A percentile compares a stretch with the other conserved stretches of the same genome.
phyloP scores from a whole-genome alignment of 1,140 invertebrate species.

The Solenopsis invicta region DNA sequence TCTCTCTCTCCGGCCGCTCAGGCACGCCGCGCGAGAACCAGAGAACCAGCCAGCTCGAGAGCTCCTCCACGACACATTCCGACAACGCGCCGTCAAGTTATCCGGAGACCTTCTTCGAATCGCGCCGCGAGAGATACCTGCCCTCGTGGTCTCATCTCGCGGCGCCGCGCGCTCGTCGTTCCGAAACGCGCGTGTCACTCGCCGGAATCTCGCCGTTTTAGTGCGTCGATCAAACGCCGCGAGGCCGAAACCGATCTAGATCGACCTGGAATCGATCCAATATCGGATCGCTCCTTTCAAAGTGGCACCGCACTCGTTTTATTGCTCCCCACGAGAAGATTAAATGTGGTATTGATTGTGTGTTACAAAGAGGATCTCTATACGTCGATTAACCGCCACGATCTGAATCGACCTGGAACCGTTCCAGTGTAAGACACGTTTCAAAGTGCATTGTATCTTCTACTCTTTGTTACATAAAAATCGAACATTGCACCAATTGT shows the following conservation, averaged over 20 bases:
- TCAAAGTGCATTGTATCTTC: neutral
- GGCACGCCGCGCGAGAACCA: slow-evolving; percentile 34
- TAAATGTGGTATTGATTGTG: neutral
- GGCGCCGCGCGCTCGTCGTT: neutral
- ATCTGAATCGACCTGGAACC: slow-evolving; percentile 17
- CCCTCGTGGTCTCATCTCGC: neutral
- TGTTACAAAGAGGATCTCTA: neutral
- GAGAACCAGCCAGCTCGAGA: slow-evolving; percentile 37
- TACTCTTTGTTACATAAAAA: neutral
- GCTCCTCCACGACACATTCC: slow-evolving; percentile 53
- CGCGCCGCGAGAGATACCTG: slow-evolving; percentile 34
- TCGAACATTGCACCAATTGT: neutral
- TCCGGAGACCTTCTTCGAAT: slow-evolving; percentile 24
- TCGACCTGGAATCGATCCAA: slow-evolving; percentile 39
- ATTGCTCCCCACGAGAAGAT: neutral
- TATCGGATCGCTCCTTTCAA: neutral
- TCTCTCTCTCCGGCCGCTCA: slow-evolving; percentile 33
- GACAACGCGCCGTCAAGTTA: slow-evolving; percentile 20
- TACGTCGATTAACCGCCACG: slow-evolving; percentile 17
- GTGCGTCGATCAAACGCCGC: slow-evolving; percentile 4
- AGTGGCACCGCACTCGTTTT: slow-evolving; percentile 4
- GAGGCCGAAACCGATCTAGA: neutral
- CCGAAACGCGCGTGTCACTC: neutral
- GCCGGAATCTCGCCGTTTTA: slow-evolving; percentile 26
- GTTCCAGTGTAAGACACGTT: slow-evolving; percentile 9